A percentile compares a stretch with the other conserved stretches of the same genome.
These are phyloP conservation scores for Molossus alvarezi DNA, from an alignment of 2,797 vertebrate genomes.

Conservation along the genomic window DNA sequence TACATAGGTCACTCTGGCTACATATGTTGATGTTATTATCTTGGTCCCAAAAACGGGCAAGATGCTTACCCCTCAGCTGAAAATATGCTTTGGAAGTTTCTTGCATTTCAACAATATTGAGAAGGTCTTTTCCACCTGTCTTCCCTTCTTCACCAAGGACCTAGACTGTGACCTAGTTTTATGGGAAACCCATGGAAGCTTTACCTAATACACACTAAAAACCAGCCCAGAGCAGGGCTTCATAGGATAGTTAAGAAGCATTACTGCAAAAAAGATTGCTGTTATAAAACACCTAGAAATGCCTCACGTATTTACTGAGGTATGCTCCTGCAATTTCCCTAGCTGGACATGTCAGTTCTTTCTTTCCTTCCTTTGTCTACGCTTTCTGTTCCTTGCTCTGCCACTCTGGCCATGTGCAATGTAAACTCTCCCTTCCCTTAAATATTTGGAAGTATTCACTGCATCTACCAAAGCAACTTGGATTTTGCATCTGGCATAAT, in stretches of 20 bases:
- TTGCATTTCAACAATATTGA: neutral
- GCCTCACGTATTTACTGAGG: neutral
- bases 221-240: neutral
- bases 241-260: neutral
- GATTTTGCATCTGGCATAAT: conserved; percentile 4
- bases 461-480: neutral
- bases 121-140: conserved; percentile 6
- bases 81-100: conserved; percentile 14
- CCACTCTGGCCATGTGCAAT: neutral
- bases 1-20: neutral
- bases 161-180: neutral
- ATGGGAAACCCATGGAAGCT: neutral
- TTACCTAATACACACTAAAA: neutral
- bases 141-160: neutral
- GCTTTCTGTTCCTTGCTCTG: neutral
- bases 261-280: neutral
- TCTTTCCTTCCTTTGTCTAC: neutral
- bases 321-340: neutral
- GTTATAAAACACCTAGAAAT: conserved; percentile 1
- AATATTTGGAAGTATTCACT: conserved; percentile 19
- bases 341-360: neutral
- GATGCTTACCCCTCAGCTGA: neutral
- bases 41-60: neutral
- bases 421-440: neutral
- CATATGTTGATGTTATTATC: conserved; percentile 9